These are phyloP conservation scores for Lepidurus apus DNA, from an alignment of 1,140 invertebrate species.

Conservation along the genomic window DNA sequence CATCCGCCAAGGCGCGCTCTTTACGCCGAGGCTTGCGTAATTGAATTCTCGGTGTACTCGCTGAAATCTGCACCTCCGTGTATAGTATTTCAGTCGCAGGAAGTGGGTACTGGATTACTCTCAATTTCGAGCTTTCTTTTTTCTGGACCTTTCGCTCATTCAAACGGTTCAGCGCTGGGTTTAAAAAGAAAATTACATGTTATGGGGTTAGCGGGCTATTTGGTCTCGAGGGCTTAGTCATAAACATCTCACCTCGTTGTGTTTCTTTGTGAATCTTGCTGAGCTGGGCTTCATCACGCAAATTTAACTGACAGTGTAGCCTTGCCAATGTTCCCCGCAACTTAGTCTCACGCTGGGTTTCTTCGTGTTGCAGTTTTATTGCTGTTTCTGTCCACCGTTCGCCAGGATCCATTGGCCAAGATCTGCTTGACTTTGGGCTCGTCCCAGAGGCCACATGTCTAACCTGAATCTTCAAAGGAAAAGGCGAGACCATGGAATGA, in stretches of 20 bases:
- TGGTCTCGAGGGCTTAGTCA: background rate
- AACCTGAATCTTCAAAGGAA: no score
- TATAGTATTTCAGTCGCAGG: background rate
- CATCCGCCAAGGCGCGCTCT: background rate
- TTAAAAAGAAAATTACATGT: no score
- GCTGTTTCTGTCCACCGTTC: background rate
- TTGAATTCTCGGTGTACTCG: background rate
- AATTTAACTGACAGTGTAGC: background rate
- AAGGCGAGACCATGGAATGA: no score
- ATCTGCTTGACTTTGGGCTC: background rate
- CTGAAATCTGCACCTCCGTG: background rate
- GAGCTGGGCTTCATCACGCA: background rate
- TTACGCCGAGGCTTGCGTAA: background rate
- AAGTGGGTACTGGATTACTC: background rate
- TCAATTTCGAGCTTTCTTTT: background rate
- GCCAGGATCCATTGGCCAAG: background rate
- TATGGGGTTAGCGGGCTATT: background rate
- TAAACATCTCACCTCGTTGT: background rate
- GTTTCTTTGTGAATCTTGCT: background rate
- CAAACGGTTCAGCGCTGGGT: no score
- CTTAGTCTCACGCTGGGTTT: background rate
- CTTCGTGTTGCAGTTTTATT: background rate
- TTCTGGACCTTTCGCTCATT: background rate
- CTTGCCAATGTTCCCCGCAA: background rate
- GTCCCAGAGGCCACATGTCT: constrained; percentile 1